Conservation (phyloP, 2,888 invertebrate species). For the Pycnomerus fuliginosus region DNA sequence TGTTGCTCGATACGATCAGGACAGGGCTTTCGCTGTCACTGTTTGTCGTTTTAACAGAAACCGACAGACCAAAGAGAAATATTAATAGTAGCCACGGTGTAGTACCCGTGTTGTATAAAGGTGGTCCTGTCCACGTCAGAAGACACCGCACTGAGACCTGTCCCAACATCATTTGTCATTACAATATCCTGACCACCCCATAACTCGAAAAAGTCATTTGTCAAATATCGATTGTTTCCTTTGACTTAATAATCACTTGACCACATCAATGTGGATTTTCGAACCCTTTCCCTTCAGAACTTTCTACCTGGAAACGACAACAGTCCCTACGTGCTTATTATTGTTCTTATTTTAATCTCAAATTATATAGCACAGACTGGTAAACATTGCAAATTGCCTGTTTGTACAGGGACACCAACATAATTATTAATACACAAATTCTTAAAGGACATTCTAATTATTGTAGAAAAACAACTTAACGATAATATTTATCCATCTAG, state of each 20-base stretch:
- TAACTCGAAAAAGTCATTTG: conserved; percentile 52
- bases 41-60: conserved; percentile 32
- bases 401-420: no score
- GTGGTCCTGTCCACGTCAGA: conserved; percentile 47
- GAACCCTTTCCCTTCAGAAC: conserved; percentile 35
- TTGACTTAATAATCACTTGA: conserved; percentile 42
- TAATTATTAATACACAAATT: no score
- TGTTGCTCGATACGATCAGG: conserved; percentile 13
- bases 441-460: no score
- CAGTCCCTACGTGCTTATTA: background rate
- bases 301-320: conserved; percentile 11
- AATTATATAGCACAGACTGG: no score
- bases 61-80: conserved; percentile 36
- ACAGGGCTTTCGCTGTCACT: conserved; percentile 15
- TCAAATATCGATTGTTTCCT: conserved; percentile 50
- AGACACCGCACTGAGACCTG: conserved; percentile 47
- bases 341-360: no score
- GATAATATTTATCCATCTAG: no score
- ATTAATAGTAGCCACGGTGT: conserved; percentile 39
- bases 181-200: conserved; percentile 48
- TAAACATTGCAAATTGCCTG: no score
- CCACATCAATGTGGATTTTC: conserved; percentile 39
- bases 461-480: no score
- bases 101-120: conserved; percentile 41
- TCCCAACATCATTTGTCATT: conserved; percentile 55